phyloP scores from a whole-genome alignment of 2,113 vertebrate species.

The Psittacula cyanocephala region DNA sequence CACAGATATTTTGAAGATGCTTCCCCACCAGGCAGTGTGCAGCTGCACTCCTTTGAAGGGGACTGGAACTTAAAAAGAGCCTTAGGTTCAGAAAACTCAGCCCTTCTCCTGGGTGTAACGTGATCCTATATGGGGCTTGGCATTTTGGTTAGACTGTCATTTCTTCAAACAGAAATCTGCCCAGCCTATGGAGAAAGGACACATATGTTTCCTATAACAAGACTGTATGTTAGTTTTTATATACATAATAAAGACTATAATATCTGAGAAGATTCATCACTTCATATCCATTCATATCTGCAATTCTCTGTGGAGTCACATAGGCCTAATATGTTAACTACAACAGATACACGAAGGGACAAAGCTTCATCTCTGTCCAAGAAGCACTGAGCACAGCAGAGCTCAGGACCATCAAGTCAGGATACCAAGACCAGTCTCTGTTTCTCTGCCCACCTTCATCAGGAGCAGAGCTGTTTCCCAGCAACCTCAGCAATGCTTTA shows the following conservation, averaged over 20 bases:
- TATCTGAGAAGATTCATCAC: conserved; percentile 56
- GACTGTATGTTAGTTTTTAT: conserved; percentile 42
- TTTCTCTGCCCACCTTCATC: background rate
- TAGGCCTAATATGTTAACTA: background rate
- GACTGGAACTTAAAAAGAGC: conserved; percentile 9
- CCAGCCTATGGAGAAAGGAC: conserved; percentile 38
- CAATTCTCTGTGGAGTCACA: background rate
- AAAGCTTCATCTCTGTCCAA: background rate
- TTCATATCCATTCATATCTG: conserved; percentile 31
- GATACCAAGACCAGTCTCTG: background rate
- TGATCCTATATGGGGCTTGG: conserved; percentile 43
- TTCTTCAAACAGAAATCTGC: conserved; percentile 62
- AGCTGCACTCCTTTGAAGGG: conserved; percentile 61
- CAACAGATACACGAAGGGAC: background rate
- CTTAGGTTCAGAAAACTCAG: conserved; percentile 28
- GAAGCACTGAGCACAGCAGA: background rate
- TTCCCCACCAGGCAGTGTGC: conserved; percentile 24
- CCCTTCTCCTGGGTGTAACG: conserved; percentile 61
- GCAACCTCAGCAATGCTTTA: background rate
- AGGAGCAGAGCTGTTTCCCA: background rate
- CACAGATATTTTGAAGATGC: conserved; percentile 41
- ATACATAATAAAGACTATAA: conserved; percentile 5
- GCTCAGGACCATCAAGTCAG: accelerated
- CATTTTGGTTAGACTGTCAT: conserved; percentile 59
- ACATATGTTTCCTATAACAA: conserved; percentile 66